These are phyloP conservation scores for Podocnemis expansa DNA, from an alignment of 2,113 vertebrate genomes.

Conservation along the genomic window DNA sequence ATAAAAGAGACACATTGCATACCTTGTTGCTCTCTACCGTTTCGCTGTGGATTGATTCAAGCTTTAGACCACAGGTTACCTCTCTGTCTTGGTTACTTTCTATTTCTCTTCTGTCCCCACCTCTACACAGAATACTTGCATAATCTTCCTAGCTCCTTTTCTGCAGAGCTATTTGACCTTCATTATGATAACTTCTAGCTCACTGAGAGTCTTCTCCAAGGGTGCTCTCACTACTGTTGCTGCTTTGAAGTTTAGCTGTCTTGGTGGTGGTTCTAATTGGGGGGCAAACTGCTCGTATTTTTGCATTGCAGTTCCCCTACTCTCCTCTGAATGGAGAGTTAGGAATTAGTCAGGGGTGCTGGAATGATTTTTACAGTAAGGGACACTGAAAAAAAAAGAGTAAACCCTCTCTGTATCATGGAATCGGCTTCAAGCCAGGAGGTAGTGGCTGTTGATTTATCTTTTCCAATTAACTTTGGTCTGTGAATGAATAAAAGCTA, in stretches of 20 bases:
- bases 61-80: neutral
- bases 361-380: no score
- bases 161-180: neutral
- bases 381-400: no score
- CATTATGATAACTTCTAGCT: neutral
- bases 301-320: slow-evolving; percentile 16
- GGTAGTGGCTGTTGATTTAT: neutral
- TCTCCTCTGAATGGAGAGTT: neutral
- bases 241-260: neutral
- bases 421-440: no score
- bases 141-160: neutral
- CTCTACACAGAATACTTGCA: neutral
- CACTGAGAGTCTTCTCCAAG: neutral
- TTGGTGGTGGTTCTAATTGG: neutral
- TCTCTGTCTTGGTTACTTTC: neutral
- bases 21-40: neutral
- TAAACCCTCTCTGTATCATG: no score
- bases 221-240: neutral
- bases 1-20: neutral
- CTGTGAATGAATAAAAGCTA: neutral
- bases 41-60: neutral
- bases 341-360: neutral
- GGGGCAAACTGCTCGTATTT: slow-evolving; percentile 21
- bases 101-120: neutral
- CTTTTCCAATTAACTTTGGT: slow-evolving; percentile 18